A percentile compares a stretch with the other conserved stretches of the same genome.
Conservation (phyloP, 2,113 vertebrate genomes). For the Tragelaphus imberbis region DNA sequence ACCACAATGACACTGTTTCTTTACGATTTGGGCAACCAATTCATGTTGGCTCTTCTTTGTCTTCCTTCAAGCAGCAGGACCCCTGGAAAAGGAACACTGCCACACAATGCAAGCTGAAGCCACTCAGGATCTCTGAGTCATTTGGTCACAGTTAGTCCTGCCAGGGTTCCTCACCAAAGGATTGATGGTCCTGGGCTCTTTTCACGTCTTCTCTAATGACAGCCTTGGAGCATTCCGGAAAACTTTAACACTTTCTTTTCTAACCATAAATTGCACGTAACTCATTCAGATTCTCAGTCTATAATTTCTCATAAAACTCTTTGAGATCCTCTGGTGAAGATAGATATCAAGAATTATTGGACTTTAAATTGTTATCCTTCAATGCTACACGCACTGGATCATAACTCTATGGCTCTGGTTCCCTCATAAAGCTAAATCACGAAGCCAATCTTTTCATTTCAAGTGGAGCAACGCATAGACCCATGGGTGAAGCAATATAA, state of each 20-base stretch:
- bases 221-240: constrained; percentile 46
- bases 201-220: constrained; percentile 36
- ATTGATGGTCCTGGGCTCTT: not conserved
- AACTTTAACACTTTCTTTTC: constrained; percentile 29
- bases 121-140: not conserved
- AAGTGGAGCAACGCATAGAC: constrained; percentile 58
- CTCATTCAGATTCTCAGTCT: constrained; percentile 49
- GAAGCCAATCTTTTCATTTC: constrained; percentile 67
- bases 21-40: not conserved
- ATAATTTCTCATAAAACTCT: constrained; percentile 60
- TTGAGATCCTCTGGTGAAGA: constrained; percentile 53
- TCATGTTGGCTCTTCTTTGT: not conserved
- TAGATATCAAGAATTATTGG: constrained; percentile 47
- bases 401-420: constrained; percentile 32
- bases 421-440: constrained; percentile 59
- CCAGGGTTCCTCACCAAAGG: not conserved
- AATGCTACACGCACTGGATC: constrained; percentile 15
- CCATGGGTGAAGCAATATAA: constrained; percentile 48
- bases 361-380: constrained; percentile 49
- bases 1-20: not conserved
- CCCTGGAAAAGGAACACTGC: not conserved
- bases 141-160: not conserved
- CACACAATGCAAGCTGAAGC: not conserved
- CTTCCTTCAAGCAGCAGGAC: not conserved
- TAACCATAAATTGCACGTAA: constrained; percentile 41